Base-by-base conservation (phyloP, 1,140 invertebrate species). In the Alviniconcha marisindica region DNA sequence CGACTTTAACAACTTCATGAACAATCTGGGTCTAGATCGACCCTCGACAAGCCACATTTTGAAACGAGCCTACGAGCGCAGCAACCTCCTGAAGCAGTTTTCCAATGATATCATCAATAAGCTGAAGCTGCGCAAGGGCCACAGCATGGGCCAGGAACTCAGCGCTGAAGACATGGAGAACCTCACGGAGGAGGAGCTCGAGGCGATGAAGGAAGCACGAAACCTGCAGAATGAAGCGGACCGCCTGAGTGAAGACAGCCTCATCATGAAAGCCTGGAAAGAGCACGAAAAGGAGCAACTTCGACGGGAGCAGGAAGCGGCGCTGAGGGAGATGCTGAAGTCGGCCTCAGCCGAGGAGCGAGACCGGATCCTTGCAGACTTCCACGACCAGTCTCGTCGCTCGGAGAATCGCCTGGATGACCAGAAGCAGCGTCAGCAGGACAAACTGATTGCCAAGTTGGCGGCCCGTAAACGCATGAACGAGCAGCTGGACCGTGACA, bases 381-480 rank as follows among this genome's bases (percentile, higher is more conserved):
- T 88, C 84, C 69, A 88, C 21, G 78, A 87, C 14, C 85, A 92
- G 33, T 81, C 88, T 60, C 76, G 88, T 14, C 79, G 83, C 40
- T 24, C 89, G 36, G 82, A 86, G 24, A 83, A 40, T 40, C 71
- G 84, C 28, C 82, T 83, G 42, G 84, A 89, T 3, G 83, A 89
- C 36, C 78, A 87, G 33, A 81, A 83, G 54, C 82, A 88, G 33
- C 79, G 77, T 48, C 87, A 90, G 81, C 78, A 85, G 24, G 91
- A 92, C 83, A 89, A 89, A 66, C 81, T 92, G 24, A 85, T 85
- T 33, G 91, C 91, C 21, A 92, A 91, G 82, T 81, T 92, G 51
- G 90, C 90, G 14, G 91, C 91, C 21, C 86, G 87, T 15, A 91
- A 91, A 85, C 87, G 90, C n/a, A 87, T 92, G 85, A 85, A 87